These are phyloP conservation scores for Ceyx melanurus DNA, from an alignment of 2,113 vertebrate species.

Conservation along the genomic window DNA sequence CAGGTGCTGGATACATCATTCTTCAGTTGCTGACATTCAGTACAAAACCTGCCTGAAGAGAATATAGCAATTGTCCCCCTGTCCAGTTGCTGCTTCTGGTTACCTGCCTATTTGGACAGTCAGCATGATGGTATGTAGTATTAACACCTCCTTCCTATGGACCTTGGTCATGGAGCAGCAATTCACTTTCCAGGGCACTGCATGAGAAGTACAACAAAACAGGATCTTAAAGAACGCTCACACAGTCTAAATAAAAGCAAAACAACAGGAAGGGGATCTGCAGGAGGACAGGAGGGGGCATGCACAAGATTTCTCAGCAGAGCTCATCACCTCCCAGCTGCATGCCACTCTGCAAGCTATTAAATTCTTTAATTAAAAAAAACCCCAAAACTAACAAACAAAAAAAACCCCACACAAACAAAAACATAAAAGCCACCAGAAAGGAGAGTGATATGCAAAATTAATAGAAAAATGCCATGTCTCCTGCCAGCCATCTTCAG, in stretches of 20 bases:
- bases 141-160: neutral
- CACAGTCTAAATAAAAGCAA: neutral
- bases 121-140: fast-evolving
- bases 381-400: no score
- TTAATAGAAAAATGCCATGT: neutral
- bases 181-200: neutral
- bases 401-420: no score
- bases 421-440: neutral
- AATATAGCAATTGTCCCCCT: fast-evolving
- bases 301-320: neutral
- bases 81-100: neutral
- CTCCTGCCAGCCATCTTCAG: neutral
- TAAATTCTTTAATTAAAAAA: neutral
- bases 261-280: neutral
- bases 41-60: neutral
- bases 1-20: neutral
- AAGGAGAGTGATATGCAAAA: neutral
- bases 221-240: neutral
- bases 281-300: neutral
- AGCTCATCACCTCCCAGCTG: neutral
- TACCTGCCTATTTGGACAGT: neutral
- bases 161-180: neutral
- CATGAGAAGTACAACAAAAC: neutral
- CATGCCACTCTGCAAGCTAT: neutral
- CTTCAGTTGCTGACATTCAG: neutral